Base-by-base conservation (phyloP, 1,140 invertebrate genomes). In the Hypsibius dujardini region DNA sequence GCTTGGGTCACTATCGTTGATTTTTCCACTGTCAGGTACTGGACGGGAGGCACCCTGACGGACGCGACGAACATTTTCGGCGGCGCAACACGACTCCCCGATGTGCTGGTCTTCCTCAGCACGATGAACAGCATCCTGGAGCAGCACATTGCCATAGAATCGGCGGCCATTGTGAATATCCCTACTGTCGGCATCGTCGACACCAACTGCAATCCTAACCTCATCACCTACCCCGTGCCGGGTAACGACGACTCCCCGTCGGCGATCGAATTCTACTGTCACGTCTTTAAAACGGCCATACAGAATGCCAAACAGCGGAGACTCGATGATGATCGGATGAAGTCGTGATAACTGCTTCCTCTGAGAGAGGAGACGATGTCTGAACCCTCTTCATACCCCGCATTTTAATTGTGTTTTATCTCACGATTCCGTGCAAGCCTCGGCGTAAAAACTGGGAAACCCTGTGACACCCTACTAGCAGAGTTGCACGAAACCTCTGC, bases 151-250 rank as follows among this genome's bases (percentile, higher is more conserved):
- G 92, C 85, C 7, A 84, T 98, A 0, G 79, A 80, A 47, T 89
- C 95, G 79, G 82, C 88, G 47, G 91, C 92, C 1, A 98, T 97
- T 84, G 88, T 98, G 88, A 81, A 87, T 28, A 98, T 99, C 78
- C 93, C 95, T 1, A 90, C 90, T 0, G 83, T 98, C 69, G 96
- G 88, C 1, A 87, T 99, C 74, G 89, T 95, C 0, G 96, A 99
- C 79, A 88, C 88, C 0, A 97, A 98, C 79, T 90, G 89, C 77
- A 88, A 95, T 82, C 95, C 95, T 0, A 90, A 90, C 80, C 81
- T 95, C 28, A 81, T 87, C 15, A 83, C 92, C 1, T 99, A 97
- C 81, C 94, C 95, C 0, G 85, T 99, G 2, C 95, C 96, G 42
- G 95, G 92, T 0, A 98, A 98, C 83, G 95, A 99, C 82, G 96